phyloP scores from a whole-genome alignment of 2,888 invertebrate genomes.

The Zhuqinia jingwanae region DNA sequence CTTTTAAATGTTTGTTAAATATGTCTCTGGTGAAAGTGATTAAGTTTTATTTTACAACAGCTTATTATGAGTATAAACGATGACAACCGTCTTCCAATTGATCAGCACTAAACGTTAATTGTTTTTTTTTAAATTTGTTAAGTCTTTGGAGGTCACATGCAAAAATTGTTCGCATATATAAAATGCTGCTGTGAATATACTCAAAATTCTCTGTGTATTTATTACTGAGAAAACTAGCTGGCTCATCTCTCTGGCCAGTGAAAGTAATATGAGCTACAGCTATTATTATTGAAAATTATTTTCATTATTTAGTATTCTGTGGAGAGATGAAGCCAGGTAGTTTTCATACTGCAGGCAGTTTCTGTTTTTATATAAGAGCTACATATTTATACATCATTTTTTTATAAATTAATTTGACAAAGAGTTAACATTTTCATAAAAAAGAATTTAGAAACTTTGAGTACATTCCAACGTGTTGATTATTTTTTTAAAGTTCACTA shows the following conservation, averaged over 20 bases:
- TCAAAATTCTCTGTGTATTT: slow-evolving; percentile 22
- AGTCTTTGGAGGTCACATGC: background rate
- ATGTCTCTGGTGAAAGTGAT: too few species aligned
- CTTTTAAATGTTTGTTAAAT: background rate
- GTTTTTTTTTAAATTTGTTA: slow-evolving; percentile 1
- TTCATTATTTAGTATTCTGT: background rate
- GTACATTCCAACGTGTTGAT: slow-evolving; percentile 3
- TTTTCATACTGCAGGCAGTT: background rate
- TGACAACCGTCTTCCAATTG: background rate
- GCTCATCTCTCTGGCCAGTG: background rate
- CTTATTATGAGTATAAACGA: too few species aligned
- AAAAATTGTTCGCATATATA: background rate
- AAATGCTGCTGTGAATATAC: slow-evolving; percentile 4
- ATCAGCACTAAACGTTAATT: background rate
- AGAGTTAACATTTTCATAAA: background rate
- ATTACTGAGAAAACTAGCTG: background rate
- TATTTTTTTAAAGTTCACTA: background rate
- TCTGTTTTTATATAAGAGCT: background rate
- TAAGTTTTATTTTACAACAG: background rate
- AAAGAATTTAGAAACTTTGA: slow-evolving; percentile 25
- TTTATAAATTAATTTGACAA: slow-evolving; percentile 10
- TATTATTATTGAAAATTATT: too few species aligned
- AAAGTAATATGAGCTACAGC: too few species aligned
- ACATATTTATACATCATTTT: background rate
- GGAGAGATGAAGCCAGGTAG: slow-evolving; percentile 11